These are phyloP conservation scores for Drosophila sordidula DNA, from an alignment of 2,888 invertebrate species.

Conservation along the genomic window DNA sequence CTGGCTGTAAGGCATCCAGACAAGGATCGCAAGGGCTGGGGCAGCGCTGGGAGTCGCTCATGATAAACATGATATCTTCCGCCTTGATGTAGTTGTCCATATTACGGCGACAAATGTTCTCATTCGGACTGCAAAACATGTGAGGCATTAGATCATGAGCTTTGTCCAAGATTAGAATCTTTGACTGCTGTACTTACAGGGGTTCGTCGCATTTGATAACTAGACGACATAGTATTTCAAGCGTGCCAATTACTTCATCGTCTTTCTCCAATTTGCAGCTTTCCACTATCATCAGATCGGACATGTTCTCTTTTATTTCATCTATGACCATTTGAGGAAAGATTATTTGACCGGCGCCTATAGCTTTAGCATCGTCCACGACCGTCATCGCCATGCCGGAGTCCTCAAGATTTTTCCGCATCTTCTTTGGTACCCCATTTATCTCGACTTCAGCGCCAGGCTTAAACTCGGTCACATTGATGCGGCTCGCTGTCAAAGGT, in stretches of 20 bases:
- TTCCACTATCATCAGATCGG: slow-evolving; percentile 52
- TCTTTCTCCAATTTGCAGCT: slow-evolving; percentile 45
- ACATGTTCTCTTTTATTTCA: slow-evolving; percentile 43
- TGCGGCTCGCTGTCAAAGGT: slow-evolving; percentile 71
- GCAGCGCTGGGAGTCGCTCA: slow-evolving; percentile 65
- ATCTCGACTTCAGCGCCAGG: slow-evolving; percentile 56
- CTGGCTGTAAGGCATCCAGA: slow-evolving; percentile 22
- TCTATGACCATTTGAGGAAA: slow-evolving; percentile 64
- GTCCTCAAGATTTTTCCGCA: slow-evolving; percentile 49
- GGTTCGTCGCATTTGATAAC: slow-evolving; percentile 57
- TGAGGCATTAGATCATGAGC: neutral
- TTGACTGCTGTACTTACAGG: neutral
- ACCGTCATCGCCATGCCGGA: slow-evolving; percentile 57
- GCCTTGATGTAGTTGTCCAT: slow-evolving; percentile 37
- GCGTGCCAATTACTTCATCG: slow-evolving; percentile 46
- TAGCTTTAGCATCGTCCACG: slow-evolving; percentile 7
- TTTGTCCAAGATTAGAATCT: neutral
- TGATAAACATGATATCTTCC: slow-evolving; percentile 75
- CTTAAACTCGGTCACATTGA: slow-evolving; percentile 78
- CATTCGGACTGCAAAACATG: neutral
- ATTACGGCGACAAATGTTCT: slow-evolving; percentile 9
- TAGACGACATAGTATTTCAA: slow-evolving; percentile 60
- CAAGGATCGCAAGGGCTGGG: slow-evolving; percentile 58
- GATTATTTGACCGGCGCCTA: slow-evolving; percentile 58
- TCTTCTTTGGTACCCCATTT: slow-evolving; percentile 31